Conservation (phyloP, 2,888 invertebrate genomes). For the Drosophila quinaria region DNA sequence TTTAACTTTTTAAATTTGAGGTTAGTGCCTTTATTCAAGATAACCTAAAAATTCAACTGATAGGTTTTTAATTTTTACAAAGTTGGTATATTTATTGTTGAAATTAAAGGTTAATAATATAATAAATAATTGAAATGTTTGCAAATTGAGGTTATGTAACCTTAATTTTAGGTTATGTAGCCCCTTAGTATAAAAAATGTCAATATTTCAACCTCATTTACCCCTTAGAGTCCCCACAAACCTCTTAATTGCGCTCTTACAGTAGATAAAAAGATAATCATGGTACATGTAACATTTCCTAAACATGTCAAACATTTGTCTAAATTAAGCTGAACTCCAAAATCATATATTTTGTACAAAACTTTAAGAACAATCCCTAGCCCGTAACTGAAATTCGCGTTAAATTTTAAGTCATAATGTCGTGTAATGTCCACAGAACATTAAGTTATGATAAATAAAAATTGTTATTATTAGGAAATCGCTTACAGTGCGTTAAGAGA, state of each 20-base stretch:
- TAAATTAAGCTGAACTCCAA: slow-evolving; percentile 27
- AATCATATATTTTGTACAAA: background rate
- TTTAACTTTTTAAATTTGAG: background rate
- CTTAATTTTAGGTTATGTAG: too few species aligned
- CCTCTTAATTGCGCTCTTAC: slow-evolving; percentile 8
- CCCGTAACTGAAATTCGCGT: slow-evolving; percentile 46
- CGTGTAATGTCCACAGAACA: slow-evolving; percentile 54
- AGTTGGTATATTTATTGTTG: too few species aligned
- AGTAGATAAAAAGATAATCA: background rate
- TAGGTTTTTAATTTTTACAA: background rate
- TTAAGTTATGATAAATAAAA: slow-evolving; percentile 63
- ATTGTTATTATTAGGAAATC: slow-evolving; percentile 73
- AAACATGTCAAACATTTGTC: slow-evolving; percentile 40
- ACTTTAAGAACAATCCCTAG: slow-evolving; percentile 8
- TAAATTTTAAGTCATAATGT: slow-evolving; percentile 55
- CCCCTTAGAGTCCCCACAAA: background rate
- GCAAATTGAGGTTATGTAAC: too few species aligned
- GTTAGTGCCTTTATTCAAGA: background rate
- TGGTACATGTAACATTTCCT: slow-evolving; percentile 52
- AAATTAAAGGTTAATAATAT: too few species aligned
- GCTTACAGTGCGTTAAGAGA: slow-evolving; percentile 51
- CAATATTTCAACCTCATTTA: background rate
- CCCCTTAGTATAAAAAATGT: too few species aligned
- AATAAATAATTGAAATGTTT: too few species aligned
- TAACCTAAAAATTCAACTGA: background rate